Percentiles rank a stretch among this genome's conserved stretches.
Evolutionary conservation across 2,888 invertebrate species (phyloP).

Genomic region (Halictus ligatus): DNA sequence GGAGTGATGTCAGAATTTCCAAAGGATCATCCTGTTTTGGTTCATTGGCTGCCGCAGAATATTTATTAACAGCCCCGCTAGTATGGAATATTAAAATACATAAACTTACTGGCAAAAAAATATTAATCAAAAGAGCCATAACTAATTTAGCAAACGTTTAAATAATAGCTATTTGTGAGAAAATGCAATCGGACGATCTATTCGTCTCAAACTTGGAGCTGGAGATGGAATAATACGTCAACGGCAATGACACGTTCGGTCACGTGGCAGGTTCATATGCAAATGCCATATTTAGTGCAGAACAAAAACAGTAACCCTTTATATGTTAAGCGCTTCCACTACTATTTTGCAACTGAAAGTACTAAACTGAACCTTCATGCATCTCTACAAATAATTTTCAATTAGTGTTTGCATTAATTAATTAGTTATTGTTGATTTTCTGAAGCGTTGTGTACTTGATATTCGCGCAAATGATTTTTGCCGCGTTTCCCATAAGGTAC

Average conservation of each 20-base stretch:
- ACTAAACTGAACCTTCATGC: not conserved
- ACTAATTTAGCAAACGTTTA: not conserved
- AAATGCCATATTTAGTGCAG: not conserved
- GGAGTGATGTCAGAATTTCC: conserved; percentile 85
- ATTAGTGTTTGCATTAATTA: not conserved
- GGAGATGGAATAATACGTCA: too few species aligned
- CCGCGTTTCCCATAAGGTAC: too few species aligned
- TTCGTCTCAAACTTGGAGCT: too few species aligned
- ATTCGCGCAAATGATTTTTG: too few species aligned
- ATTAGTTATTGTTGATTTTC: not conserved
- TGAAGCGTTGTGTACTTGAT: too few species aligned
- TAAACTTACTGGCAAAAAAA: conserved; percentile 39
- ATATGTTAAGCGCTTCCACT: not conserved
- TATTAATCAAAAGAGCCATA: conserved; percentile 24
- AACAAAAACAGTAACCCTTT: not conserved
- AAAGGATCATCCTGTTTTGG: conserved; percentile 82
- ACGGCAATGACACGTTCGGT: too few species aligned
- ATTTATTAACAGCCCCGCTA: conserved; percentile 86
- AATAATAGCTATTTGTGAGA: not conserved
- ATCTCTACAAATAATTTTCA: not conserved
- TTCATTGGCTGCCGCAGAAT: conserved; percentile 87
- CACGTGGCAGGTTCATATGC: not conserved
- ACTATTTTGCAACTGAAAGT: too few species aligned
- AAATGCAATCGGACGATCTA: too few species aligned
- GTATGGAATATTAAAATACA: conserved; percentile 37